Evolutionary conservation across 2,797 vertebrate genomes (phyloP).

Genomic region (Margarornis squamiger): DNA sequence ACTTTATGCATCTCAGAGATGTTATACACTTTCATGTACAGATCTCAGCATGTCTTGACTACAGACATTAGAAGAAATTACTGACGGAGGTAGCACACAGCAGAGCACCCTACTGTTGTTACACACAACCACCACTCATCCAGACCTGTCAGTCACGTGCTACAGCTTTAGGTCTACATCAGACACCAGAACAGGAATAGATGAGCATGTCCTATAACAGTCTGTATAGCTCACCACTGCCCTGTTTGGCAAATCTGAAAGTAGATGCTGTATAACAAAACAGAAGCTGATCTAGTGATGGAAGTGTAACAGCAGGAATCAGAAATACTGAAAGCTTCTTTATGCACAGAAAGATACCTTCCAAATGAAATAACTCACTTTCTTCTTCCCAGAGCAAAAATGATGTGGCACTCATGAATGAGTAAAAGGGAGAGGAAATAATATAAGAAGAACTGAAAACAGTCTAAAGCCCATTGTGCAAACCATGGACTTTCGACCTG

Average conservation of each 20-base stretch:
- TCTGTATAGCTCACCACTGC: background rate
- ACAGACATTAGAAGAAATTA: background rate
- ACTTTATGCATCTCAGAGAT: background rate
- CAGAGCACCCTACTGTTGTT: background rate
- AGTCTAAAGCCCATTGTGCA: slow-evolving; percentile 1
- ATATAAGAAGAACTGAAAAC: background rate
- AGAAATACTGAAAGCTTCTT: background rate
- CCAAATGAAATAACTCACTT: slow-evolving; percentile 13
- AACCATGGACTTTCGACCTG: background rate
- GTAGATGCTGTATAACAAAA: background rate
- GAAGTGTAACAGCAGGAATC: slow-evolving; percentile 12
- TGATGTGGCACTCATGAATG: background rate
- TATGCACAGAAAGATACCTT: background rate
- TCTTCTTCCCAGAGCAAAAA: slow-evolving; percentile 23
- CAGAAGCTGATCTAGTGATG: background rate
- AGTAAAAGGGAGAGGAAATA: slow-evolving; percentile 16
- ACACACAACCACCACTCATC: background rate
- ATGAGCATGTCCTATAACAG: background rate
- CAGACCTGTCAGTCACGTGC: background rate
- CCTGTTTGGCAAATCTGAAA: background rate
- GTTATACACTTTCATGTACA: background rate
- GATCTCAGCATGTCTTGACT: background rate
- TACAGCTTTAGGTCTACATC: background rate
- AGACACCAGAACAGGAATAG: background rate
- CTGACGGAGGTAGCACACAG: background rate